Percentiles rank a stretch among this genome's conserved stretches.
Evolutionary conservation across 2,113 vertebrate genomes (phyloP).

Genomic region (Grus americana): DNA sequence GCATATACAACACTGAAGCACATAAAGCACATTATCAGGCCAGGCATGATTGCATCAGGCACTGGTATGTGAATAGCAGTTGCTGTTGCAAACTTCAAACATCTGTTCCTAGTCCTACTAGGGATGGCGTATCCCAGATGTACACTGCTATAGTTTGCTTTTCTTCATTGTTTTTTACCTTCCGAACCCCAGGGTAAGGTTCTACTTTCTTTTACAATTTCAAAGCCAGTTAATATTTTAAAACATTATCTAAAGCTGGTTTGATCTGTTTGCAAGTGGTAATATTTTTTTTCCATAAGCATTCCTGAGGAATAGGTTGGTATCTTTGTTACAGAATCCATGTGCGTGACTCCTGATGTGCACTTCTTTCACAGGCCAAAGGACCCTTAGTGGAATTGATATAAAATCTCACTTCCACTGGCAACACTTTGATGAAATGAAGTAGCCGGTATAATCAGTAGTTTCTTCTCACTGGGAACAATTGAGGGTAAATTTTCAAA

Average conservation of each 20-base stretch:
- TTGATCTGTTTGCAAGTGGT: background rate
- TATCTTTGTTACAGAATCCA: background rate
- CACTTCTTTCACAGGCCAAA: background rate
- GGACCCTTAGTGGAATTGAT: background rate
- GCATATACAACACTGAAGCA: background rate
- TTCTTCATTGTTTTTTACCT: background rate
- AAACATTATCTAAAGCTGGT: background rate
- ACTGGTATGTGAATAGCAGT: background rate
- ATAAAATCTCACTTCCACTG: background rate
- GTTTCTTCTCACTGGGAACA: background rate
- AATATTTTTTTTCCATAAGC: background rate
- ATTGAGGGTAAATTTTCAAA: background rate
- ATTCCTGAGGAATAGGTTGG: background rate
- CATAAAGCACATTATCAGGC: background rate
- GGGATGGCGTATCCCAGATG: background rate
- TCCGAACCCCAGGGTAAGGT: background rate
- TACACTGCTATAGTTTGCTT: fast-evolving
- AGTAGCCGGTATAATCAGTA: background rate
- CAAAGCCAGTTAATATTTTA: background rate
- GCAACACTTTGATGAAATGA: background rate
- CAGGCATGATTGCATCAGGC: background rate
- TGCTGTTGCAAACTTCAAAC: background rate
- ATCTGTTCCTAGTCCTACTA: background rate
- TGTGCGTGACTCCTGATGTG: fast-evolving
- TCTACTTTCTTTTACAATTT: background rate